Evolutionary conservation across 2,797 vertebrate genomes (phyloP).

Genomic region (Xenops minutus): DNA sequence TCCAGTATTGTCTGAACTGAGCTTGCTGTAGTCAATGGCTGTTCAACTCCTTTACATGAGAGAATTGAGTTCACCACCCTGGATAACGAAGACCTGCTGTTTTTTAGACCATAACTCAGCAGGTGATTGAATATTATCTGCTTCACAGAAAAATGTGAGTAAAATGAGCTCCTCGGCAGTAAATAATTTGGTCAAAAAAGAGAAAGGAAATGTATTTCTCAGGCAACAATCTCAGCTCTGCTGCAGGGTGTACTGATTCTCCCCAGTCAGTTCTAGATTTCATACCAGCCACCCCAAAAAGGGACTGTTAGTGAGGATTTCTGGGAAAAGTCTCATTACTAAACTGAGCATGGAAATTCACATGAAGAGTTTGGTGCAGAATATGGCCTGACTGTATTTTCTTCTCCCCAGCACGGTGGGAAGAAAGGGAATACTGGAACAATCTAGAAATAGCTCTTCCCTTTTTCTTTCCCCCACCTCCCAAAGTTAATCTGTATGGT

Average conservation of each 20-base stretch:
- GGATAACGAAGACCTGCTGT: conserved; percentile 30
- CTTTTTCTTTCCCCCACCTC: background rate
- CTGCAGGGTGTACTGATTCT: background rate
- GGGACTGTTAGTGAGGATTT: background rate
- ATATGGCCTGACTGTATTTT: background rate
- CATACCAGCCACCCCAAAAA: background rate
- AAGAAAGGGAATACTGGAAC: background rate
- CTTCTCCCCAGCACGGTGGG: background rate
- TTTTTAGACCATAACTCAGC: conserved; percentile 25
- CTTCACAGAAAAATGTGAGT: conserved; percentile 38
- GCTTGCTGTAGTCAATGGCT: background rate
- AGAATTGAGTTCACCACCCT: conserved; percentile 45
- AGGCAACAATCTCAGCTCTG: background rate
- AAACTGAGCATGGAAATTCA: background rate
- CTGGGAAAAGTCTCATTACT: background rate
- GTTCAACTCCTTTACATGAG: background rate
- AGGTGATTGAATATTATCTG: conserved; percentile 32
- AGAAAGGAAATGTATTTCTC: conserved; percentile 16
- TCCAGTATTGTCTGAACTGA: conserved; percentile 5
- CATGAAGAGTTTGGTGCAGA: background rate
- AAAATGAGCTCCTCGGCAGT: conserved; percentile 39
- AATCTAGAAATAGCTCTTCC: background rate
- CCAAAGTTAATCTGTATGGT: background rate
- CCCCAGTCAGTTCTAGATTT: background rate
- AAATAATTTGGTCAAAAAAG: conserved; percentile 31